Conservation (phyloP, 2,888 invertebrate species). For the Aspidiotus rigidus region DNA sequence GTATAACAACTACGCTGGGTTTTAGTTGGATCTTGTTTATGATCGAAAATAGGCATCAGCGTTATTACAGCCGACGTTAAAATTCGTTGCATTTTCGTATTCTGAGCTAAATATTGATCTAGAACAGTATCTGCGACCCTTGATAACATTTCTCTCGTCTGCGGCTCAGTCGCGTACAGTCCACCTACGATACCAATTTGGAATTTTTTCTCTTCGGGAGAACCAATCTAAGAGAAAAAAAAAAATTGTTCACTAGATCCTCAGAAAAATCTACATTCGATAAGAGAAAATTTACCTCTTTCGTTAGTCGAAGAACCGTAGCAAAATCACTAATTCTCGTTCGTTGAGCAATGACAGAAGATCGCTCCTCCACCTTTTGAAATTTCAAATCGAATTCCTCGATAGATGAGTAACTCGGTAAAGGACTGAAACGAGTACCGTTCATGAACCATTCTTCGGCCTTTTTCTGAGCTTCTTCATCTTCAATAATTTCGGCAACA, state of each 20-base stretch:
- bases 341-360: slow-evolving; percentile 60
- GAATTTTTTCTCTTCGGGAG: slow-evolving; percentile 70
- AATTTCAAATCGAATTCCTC: slow-evolving; percentile 55
- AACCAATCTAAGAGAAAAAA: slow-evolving; percentile 54
- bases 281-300: slow-evolving; percentile 50
- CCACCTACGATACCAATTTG: slow-evolving; percentile 78
- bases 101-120: slow-evolving; percentile 55
- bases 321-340: slow-evolving; percentile 44
- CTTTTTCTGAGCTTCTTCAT: background rate
- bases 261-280: no score
- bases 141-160: slow-evolving; percentile 72
- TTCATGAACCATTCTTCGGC: background rate
- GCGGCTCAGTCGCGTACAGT: slow-evolving; percentile 67
- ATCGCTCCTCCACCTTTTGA: slow-evolving; percentile 58
- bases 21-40: slow-evolving; percentile 48
- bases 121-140: slow-evolving; percentile 74
- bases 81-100: slow-evolving; percentile 58
- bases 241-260: background rate
- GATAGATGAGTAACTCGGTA: slow-evolving; percentile 23
- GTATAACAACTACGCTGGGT: slow-evolving; percentile 36
- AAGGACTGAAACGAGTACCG: background rate
- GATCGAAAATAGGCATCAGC: slow-evolving; percentile 62
- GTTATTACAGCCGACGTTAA: slow-evolving; percentile 66
- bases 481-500: background rate
- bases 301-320: slow-evolving; percentile 58